Evolutionary conservation across 2,113 vertebrate species (phyloP).

Genomic region (Pachycephala philippinensis): DNA sequence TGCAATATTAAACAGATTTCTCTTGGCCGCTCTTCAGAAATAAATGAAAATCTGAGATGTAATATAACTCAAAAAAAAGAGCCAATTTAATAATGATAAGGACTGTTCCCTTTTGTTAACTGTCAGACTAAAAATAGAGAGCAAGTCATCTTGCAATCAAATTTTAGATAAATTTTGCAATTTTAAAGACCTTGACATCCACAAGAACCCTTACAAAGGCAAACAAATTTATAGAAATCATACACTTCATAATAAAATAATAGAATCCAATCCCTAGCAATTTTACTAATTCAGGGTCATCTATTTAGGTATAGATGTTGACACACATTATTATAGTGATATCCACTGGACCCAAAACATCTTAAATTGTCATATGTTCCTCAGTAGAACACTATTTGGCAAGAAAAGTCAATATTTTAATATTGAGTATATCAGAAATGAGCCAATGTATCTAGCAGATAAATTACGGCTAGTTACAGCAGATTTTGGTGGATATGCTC

Average conservation of each 20-base stretch:
- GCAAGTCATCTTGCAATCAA: neutral
- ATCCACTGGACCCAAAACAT: neutral
- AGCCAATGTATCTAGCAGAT: neutral
- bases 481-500: neutral
- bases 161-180: neutral
- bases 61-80: neutral
- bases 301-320: neutral
- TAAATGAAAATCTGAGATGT: neutral
- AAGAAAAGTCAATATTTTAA: neutral
- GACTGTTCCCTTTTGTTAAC: neutral
- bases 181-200: neutral
- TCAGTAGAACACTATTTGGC: neutral
- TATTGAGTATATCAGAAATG: neutral
- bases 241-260: neutral
- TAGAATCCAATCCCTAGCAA: neutral
- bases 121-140: neutral
- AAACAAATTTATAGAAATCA: neutral
- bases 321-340: neutral
- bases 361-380: neutral
- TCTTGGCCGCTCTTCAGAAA: neutral
- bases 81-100: neutral
- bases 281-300: neutral
- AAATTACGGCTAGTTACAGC: neutral
- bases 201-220: neutral
- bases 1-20: neutral